Percentiles rank a stretch among this genome's conserved stretches.
These are phyloP conservation scores for Lacanobia wlatinum DNA, from an alignment of 2,888 invertebrate genomes.

Conservation along the genomic window DNA sequence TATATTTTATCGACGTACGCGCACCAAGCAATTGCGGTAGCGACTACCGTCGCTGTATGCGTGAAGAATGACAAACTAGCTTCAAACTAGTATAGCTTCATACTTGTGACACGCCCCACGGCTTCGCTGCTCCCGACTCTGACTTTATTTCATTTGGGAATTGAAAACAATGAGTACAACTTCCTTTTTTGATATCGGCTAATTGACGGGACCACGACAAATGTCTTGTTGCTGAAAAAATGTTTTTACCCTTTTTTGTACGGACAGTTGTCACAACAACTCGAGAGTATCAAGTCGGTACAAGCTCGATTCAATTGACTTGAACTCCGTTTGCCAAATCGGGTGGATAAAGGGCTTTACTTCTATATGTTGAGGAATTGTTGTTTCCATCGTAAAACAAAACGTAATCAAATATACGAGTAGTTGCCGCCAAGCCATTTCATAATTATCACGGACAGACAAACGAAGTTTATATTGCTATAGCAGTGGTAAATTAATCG, in stretches of 20 bases:
- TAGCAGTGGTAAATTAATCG: slow-evolving; percentile 48
- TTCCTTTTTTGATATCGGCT: slow-evolving; percentile 54
- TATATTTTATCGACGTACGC: slow-evolving; percentile 74
- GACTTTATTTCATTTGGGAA: slow-evolving; percentile 48
- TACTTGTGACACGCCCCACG: slow-evolving; percentile 52
- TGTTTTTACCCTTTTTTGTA: slow-evolving; percentile 4
- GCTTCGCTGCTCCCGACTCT: slow-evolving; percentile 37
- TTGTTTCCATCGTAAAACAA: neutral
- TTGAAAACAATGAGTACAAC: slow-evolving; percentile 56
- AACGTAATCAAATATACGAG: slow-evolving; percentile 1
- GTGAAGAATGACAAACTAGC: slow-evolving; percentile 79
- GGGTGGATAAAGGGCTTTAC: too few relatives aligned
- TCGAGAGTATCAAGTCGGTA: neutral
- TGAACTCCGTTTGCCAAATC: slow-evolving; percentile 6
- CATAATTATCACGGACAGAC: slow-evolving; percentile 33
- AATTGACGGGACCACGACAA: slow-evolving; percentile 59
- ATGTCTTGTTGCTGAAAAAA: slow-evolving; percentile 41
- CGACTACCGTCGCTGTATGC: slow-evolving; percentile 76
- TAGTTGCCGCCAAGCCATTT: slow-evolving; percentile 11
- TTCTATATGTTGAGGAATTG: neutral
- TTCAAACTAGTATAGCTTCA: slow-evolving; percentile 73
- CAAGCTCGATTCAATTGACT: slow-evolving; percentile 9
- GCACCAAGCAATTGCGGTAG: slow-evolving; percentile 76
- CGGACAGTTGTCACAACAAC: neutral
- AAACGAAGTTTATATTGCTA: slow-evolving; percentile 3